These are phyloP conservation scores for Callorhinus ursinus DNA, from an alignment of 2,113 vertebrate species.

Conservation along the genomic window DNA sequence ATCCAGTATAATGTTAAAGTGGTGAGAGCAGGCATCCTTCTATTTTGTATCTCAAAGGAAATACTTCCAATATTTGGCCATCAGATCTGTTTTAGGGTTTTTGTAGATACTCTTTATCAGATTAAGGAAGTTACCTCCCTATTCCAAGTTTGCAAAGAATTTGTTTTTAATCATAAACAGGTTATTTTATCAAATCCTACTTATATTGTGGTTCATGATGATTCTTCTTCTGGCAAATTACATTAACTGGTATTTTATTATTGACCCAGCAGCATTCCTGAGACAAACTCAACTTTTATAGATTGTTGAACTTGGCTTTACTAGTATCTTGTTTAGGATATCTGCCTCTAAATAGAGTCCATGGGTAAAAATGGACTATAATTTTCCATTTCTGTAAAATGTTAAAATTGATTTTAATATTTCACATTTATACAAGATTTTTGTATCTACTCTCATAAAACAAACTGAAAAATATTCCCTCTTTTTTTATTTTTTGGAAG, in stretches of 20 bases:
- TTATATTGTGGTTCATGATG: background rate
- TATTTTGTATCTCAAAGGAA: background rate
- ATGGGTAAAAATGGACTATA: background rate
- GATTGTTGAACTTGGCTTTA: background rate
- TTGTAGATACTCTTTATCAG: background rate
- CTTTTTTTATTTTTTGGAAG: background rate
- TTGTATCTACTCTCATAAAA: constrained; percentile 1
- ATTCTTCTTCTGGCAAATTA: background rate
- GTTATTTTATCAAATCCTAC: background rate
- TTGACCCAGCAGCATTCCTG: background rate
- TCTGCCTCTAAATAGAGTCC: background rate
- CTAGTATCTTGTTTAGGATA: background rate
- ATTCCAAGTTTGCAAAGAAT: background rate
- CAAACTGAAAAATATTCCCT: background rate
- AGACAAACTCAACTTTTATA: background rate
- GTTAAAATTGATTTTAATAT: constrained; percentile 15
- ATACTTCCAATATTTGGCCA: background rate
- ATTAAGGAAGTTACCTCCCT: background rate
- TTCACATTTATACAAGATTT: background rate
- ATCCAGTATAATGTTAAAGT: background rate
- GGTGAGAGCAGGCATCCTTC: background rate
- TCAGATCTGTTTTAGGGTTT: background rate
- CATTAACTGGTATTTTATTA: background rate
- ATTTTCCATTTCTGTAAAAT: constrained; percentile 47
- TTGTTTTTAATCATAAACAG: constrained; percentile 5